A percentile compares a stretch with the other conserved stretches of the same genome.
Conservation (phyloP, 2,888 invertebrate genomes). For the Vanessa cardui region DNA sequence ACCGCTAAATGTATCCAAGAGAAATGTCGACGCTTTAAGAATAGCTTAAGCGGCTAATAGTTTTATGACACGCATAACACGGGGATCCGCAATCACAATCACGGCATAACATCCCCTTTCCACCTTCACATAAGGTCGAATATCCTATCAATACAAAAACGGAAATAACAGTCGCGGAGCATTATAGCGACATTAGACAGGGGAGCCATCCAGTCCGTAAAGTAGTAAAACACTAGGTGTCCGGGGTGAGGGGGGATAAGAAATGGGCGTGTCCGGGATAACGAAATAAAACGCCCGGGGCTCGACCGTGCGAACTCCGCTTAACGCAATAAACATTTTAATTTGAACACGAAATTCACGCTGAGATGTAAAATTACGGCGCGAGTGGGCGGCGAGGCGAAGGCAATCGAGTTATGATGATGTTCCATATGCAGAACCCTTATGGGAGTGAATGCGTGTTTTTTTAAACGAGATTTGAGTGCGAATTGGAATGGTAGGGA, state of each 20-base stretch:
- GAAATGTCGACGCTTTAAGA: constrained; percentile 72
- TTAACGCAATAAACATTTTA: constrained; percentile 83
- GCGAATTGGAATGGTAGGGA: not conserved
- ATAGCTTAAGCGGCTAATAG: constrained; percentile 82
- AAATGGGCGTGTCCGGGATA: constrained; percentile 68
- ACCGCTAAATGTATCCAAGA: constrained; percentile 63
- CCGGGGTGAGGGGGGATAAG: constrained; percentile 53
- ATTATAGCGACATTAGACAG: constrained; percentile 74
- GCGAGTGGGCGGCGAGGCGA: constrained; percentile 66
- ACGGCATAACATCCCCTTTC: constrained; percentile 57
- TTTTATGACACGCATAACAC: constrained; percentile 81
- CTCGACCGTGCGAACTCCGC: constrained; percentile 77
- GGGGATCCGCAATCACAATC: constrained; percentile 45
- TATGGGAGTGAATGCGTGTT: not conserved
- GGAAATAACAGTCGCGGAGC: constrained; percentile 67
- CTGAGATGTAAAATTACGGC: constrained; percentile 78
- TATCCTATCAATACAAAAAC: constrained; percentile 36
- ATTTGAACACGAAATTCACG: constrained; percentile 81
- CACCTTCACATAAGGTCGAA: constrained; percentile 50
- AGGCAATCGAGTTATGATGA: constrained; percentile 72
- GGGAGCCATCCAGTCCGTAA: constrained; percentile 47
- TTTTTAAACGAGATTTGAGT: not conserved
- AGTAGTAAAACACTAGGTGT: constrained; percentile 56
- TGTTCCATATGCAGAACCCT: constrained; percentile 54
- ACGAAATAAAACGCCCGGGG: constrained; percentile 78